Evolutionary conservation across 2,797 vertebrate species (phyloP), one percentile per base, ranked within the genome.

Genomic region (Petrocephalus schoutedeni): DNA sequence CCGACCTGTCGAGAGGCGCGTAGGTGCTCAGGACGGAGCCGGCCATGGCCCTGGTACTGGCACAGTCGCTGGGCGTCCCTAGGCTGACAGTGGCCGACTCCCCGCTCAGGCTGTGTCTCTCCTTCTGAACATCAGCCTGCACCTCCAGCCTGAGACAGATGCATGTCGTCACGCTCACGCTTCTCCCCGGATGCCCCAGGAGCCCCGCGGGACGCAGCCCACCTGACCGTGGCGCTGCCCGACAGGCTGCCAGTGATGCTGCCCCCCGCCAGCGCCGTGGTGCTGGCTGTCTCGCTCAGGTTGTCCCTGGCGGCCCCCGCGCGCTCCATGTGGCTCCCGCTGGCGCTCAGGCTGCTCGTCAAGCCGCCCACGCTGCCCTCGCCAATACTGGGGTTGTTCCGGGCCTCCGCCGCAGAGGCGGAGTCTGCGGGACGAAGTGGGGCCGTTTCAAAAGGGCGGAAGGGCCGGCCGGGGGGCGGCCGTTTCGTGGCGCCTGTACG

Each of bases 31-130:
- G 95, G 92, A 99, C 98, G 93, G 98, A 99, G 91, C 98, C 98
- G 87, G 98, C 98, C 98, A 99, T 99, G 90, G 98, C 98, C 97
- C 97, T 99, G 96, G 98, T 99, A 93, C 98, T 99, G 91, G 98
- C 97, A 54, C 96, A 99, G 92, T 99, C 98, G 88, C 98, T 98
- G 82, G 98, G 96, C 86, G 98, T 98, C 89, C 98, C 98, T 95
- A 99, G 93, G 92, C 98, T 99, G 90, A 99, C 97, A 0, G 98
- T 98, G 91, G 96, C 98, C 0, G 98, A 99, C 91, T 99, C 98
- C 6, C 98, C 98, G 16, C 98, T 99, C 87, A 99, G 95, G 89
- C 98, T 99, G 94, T 96, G 97, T 89, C 97, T 96, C 91, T 99
- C 98, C 91, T 99, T 99, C 94, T 99, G 98, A 85, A 99, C 97